Evolutionary conservation across 2,888 invertebrate genomes (phyloP).

Genomic region (Leptopilina syphax): DNA sequence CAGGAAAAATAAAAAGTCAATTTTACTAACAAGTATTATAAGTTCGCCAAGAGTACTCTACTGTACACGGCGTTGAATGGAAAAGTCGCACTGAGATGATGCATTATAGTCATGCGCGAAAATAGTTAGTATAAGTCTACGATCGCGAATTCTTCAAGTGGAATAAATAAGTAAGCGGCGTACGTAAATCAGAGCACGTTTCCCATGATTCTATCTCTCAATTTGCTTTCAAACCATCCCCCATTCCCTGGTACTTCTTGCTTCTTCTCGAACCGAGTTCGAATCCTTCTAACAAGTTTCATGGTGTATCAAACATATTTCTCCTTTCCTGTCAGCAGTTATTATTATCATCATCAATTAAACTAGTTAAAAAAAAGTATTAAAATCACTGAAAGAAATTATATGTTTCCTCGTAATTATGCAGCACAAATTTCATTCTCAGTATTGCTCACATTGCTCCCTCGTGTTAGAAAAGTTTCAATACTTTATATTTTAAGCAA

Average conservation of each 20-base stretch:
- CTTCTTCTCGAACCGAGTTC: slow-evolving; percentile 13
- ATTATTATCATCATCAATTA: slow-evolving; percentile 33
- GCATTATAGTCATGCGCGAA: slow-evolving; percentile 36
- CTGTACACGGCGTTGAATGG: slow-evolving; percentile 13
- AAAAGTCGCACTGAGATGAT: slow-evolving; percentile 24
- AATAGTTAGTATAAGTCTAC: slow-evolving; percentile 38
- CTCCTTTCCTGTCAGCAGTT: slow-evolving; percentile 10
- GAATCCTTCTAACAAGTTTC: slow-evolving; percentile 30
- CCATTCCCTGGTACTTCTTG: slow-evolving; percentile 13
- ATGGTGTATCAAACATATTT: slow-evolving; percentile 30
- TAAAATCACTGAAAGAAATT: background rate
- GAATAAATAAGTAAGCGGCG: slow-evolving; percentile 40
- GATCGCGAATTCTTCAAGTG: slow-evolving; percentile 40
- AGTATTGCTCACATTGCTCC: background rate
- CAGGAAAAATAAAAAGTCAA: background rate
- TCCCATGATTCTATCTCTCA: slow-evolving; percentile 39
- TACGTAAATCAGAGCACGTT: slow-evolving; percentile 37
- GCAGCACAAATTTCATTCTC: background rate
- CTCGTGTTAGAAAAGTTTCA: no score
- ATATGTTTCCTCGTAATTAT: background rate
- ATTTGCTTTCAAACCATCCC: slow-evolving; percentile 26
- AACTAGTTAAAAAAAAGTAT: background rate
- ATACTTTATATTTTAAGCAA: no score
- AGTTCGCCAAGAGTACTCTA: background rate
- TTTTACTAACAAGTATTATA: slow-evolving; percentile 27